Base-by-base conservation (phyloP, 2,888 invertebrate genomes). In the Andrena chrysosceles region DNA sequence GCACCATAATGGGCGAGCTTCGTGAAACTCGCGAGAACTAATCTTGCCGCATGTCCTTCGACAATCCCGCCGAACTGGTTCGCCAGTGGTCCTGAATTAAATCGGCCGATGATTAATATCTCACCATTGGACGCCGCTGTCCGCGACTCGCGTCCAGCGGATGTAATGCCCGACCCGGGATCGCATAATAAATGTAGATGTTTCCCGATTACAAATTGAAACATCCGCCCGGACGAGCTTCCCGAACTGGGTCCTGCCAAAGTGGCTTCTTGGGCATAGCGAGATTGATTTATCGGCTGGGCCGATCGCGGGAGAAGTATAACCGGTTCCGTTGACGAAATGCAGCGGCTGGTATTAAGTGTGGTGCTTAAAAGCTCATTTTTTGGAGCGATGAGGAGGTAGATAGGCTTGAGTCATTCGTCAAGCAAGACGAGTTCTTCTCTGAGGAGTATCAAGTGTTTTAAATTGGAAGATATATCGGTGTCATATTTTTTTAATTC, bases 151-250 rank as follows among this genome's bases (percentile, higher is more conserved):
- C 20, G 23, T 20, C 42, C 23, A 31, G 35, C 35, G 86, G 60
- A 75, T 76, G 84, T 84, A 86, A 86, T 74, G 77, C 63, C 68
- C 79, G 5, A n/a, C 54, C 10, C 49, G 77, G 60, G 66, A 68
- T 77, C 74, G 77, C 75, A 67, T 88, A 82, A 88, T 79, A 76
- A 83, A 87, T 87, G 81, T 83, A 87, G 87, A 85, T 80, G 82
- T 84, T 88, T 71, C 73, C 73, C 75, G 83, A 88, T 87, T 87
- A 88, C 85, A 88, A 87, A 87, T 88, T 88, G 84, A 88, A 85
- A 88, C 84, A 81, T 88, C 78, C 80, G 49, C 42, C 74, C 5
- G 42, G 66, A 77, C 79, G 68, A 73, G 80, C 74, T 81, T 66
- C 64, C 33, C 70, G 80, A 81, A 81, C 73, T 86, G 69, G 84